Base-by-base conservation (phyloP, 2,888 invertebrate genomes). In the Oscheius sp. region DNA sequence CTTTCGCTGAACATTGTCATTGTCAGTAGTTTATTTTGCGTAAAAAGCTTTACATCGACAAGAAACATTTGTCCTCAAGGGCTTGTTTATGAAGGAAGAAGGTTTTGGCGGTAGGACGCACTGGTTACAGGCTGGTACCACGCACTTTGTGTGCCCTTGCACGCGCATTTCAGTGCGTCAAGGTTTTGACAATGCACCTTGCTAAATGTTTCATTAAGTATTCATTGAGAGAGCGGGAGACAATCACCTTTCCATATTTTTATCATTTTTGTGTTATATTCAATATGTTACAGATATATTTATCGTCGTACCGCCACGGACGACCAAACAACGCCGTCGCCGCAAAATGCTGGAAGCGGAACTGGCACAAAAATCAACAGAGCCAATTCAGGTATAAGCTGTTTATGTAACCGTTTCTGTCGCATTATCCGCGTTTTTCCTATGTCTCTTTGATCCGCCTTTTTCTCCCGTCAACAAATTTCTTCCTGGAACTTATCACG, bases 111-210 rank as follows among this genome's bases (percentile, higher is more conserved):
- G 26, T 24, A 50, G 50, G 50, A 26, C 14, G 50, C 26, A 54
- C 33, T 17, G 54, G 54, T 54, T 54, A 54, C 54, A 33, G 54
- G 33, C 54, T 32, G 54, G 54, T 54, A 54, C 54, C 54, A 33
- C 33, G 54, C 33, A 54, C 54, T 54, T n/a, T 54, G 54, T 30
- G 32, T 32, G 54, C 54, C 54, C 54, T 54, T 54, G 17, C 32
- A 54, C 32, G 33, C 54, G 54, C 32, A 33, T 54, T 54, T 54
- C 54, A 17, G n/a, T 54, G 32, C 20, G 32, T 54, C 20, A 9
- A 17, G 32, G 32, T 47, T 47, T 47, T 5, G 6, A 36, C 36
- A 9, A 14, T 8, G 8, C 36, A 36, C 8, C 8, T 8, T 14
- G 36, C 36, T 36, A 8, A 9, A 9, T 36, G 36, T 36, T 36